phyloP scores from a whole-genome alignment of 2,113 vertebrate species.

The Macquaria australasica region DNA sequence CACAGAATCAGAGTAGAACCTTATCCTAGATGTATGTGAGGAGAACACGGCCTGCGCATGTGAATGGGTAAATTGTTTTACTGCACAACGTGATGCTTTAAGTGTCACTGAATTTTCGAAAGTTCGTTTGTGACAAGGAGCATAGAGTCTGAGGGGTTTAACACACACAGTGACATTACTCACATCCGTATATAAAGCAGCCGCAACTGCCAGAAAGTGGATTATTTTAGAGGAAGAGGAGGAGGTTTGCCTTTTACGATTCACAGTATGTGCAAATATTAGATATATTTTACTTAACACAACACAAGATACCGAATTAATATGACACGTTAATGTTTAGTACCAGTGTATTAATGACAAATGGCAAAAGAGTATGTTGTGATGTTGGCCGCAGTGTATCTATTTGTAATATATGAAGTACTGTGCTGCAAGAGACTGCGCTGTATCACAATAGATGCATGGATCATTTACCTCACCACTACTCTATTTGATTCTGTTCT shows the following conservation, averaged over 20 bases:
- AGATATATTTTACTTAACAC: background rate
- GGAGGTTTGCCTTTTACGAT: background rate
- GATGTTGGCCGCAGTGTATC: background rate
- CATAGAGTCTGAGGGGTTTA: background rate
- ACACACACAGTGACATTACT: background rate
- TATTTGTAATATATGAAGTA: too few relatives aligned
- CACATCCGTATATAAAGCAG: background rate
- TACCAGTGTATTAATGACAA: background rate
- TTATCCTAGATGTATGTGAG: background rate
- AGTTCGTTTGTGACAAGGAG: background rate
- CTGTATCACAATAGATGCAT: background rate
- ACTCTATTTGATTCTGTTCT: background rate
- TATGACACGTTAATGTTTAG: background rate
- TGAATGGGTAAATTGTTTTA: background rate
- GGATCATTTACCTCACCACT: background rate
- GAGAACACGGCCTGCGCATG: background rate
- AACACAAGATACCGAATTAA: too few relatives aligned
- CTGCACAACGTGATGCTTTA: background rate
- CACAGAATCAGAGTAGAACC: background rate
- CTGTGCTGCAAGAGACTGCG: background rate
- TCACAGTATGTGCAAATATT: background rate
- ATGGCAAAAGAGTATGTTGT: background rate
- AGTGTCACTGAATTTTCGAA: background rate
- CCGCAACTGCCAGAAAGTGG: background rate
- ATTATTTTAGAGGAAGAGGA: background rate